Evolutionary conservation across 2,888 invertebrate species (phyloP), one percentile per base, ranked within the genome.

Genomic region (Zygogramma bicolorata): DNA sequence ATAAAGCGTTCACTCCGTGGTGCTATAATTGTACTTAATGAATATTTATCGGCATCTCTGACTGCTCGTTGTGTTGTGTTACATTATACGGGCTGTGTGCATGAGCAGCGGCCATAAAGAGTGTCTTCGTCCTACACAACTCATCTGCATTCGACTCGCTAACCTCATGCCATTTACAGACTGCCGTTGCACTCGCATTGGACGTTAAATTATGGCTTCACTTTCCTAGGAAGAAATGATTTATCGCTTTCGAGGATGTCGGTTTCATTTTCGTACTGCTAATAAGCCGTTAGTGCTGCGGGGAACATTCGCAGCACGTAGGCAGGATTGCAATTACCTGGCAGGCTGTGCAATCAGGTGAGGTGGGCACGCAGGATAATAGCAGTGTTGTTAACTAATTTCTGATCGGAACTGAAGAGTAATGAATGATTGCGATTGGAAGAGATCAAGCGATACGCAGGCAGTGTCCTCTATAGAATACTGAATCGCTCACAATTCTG

Each of bases 1-100:
- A 86, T 87, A 86, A 86, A 87, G 85, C 84, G 86, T 86, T 86
- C 85, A 82, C 84, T 84, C 84, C 84, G 84, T 84, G 86, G 86
- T 86, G 86, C 86, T 86, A 86, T 87, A 87, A 87, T 87, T 87
- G 86, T 85, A 85, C 85, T 86, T 87, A 87, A 87, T 87, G 86
- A 87, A 87, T 86, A 87, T 86, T 87, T 86, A 87, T 87, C 84
- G 86, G 84, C 85, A 85, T 85, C 85, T 85, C 81, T 53, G 53
- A 25, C 53, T 25, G 53, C 76, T 77, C 83, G 84, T 67, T 49
- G 72, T 68, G 75, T 72, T 75, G 61, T 69, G 72, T 75, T 84
- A 84, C 83, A 84, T 84, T 85, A 84, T 84, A 83, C 83, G 72
- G 74, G 73, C 78, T 75, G 81, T 82, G 81, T 84, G 84, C 83